Percentiles rank a stretch among this genome's conserved stretches.
phyloP scores from a whole-genome alignment of 2,113 vertebrate genomes.

The Solea solea region DNA sequence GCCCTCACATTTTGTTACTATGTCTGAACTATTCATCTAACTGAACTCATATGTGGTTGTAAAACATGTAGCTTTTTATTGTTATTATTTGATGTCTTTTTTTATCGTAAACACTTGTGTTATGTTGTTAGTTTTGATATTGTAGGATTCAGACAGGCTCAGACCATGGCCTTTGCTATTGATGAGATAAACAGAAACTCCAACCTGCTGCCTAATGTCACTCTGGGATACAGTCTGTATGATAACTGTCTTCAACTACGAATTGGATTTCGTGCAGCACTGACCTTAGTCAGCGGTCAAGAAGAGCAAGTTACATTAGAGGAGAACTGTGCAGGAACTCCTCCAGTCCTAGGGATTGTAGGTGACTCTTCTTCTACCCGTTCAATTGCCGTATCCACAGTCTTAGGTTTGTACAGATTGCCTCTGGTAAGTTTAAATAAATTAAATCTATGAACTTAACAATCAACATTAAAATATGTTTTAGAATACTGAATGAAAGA shows the following conservation, averaged over 20 bases:
- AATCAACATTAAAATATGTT: too few relatives aligned
- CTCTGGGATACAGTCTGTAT: slow-evolving; percentile 72
- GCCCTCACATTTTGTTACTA: too few relatives aligned
- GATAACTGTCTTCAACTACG: slow-evolving; percentile 66
- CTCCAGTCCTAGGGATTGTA: slow-evolving; percentile 72
- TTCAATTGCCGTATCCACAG: slow-evolving; percentile 71
- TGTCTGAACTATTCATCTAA: too few relatives aligned
- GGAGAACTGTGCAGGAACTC: slow-evolving; percentile 48
- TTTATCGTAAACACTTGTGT: neutral
- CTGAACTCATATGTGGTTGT: too few relatives aligned
- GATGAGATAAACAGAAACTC: slow-evolving; percentile 56
- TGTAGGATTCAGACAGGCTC: slow-evolving; percentile 60
- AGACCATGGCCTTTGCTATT: slow-evolving; percentile 64
- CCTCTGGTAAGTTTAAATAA: slow-evolving; percentile 65
- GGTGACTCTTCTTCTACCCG: slow-evolving; percentile 73
- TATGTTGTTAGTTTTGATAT: slow-evolving; percentile 52
- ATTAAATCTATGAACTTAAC: too few relatives aligned
- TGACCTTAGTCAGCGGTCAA: slow-evolving; percentile 62
- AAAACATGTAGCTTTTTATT: too few relatives aligned
- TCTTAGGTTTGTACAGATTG: slow-evolving; percentile 70
- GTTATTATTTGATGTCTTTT: too few relatives aligned
- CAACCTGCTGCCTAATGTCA: slow-evolving; percentile 57
- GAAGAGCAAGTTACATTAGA: slow-evolving; percentile 40
- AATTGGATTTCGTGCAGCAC: slow-evolving; percentile 69
- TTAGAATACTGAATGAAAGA: neutral